Evolutionary conservation across 2,113 vertebrate species (phyloP).

Genomic region (Barbus barbus): DNA sequence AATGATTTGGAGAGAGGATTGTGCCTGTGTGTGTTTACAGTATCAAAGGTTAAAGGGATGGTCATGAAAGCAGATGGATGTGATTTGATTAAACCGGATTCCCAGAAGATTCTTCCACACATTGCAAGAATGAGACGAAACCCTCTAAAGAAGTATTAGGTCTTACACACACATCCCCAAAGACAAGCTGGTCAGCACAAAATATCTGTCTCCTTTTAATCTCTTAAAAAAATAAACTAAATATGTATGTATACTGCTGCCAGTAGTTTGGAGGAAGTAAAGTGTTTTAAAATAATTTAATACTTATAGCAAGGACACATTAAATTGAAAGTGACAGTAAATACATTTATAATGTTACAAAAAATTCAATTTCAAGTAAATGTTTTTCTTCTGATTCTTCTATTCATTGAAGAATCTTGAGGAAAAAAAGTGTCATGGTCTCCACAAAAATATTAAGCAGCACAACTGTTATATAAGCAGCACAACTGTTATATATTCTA

Average conservation of each 20-base stretch:
- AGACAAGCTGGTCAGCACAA: background rate
- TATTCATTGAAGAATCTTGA: background rate
- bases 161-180: too few relatives aligned
- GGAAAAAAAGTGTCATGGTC: too few relatives aligned
- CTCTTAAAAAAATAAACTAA: background rate
- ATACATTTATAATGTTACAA: too few relatives aligned
- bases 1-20: background rate
- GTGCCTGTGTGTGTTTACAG: constrained; percentile 14
- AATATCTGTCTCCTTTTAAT: background rate
- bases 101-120: constrained; percentile 24
- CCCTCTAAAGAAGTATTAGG: background rate
- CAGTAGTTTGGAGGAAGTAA: background rate
- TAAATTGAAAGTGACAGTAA: background rate
- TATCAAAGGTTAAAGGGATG: constrained; percentile 44
- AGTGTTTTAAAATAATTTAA: too few relatives aligned
- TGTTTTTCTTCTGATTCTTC: too few relatives aligned
- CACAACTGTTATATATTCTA: too few relatives aligned
- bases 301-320: background rate
- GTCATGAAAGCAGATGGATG: constrained; percentile 60
- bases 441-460: background rate
- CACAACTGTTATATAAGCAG: background rate
- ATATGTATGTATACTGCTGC: background rate
- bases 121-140: constrained; percentile 20
- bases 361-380: too few relatives aligned
- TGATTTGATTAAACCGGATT: constrained; percentile 57